Percentiles rank a stretch among this genome's conserved stretches.
Conservation (phyloP, 2,888 invertebrate genomes). For the Cetonia aurata region DNA sequence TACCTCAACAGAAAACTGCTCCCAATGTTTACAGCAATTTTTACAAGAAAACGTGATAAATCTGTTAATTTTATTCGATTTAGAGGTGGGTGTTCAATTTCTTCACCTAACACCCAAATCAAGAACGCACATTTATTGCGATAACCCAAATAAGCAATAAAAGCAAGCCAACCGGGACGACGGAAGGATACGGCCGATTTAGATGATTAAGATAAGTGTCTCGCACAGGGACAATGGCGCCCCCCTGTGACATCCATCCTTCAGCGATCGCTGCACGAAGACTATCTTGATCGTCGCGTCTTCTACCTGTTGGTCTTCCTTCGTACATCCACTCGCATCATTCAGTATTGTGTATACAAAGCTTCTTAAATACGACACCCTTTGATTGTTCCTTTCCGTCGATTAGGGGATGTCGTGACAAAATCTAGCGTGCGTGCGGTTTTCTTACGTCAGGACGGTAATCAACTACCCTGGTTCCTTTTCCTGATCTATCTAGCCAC, state of each 20-base stretch:
- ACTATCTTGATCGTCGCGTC: conserved; percentile 25
- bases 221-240: conserved; percentile 16
- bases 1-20: no score
- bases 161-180: conserved; percentile 4
- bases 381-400: conserved; percentile 24
- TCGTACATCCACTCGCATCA: conserved; percentile 7
- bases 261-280: conserved; percentile 13
- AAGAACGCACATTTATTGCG: no score
- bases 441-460: conserved; percentile 37
- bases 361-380: neutral
- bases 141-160: conserved; percentile 18
- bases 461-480: conserved; percentile 51
- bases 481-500: conserved; percentile 33
- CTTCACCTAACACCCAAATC: no score
- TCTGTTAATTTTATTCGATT: no score
- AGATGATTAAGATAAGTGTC: conserved; percentile 32
- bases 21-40: no score
- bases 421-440: conserved; percentile 29
- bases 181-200: conserved; percentile 36
- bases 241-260: conserved; percentile 3
- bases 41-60: no score
- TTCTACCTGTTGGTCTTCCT: conserved; percentile 21
- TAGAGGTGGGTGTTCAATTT: no score
- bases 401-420: conserved; percentile 25
- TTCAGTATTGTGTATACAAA: neutral